These are phyloP conservation scores for Apamea sordens DNA, from an alignment of 2,888 invertebrate genomes.

Conservation along the genomic window DNA sequence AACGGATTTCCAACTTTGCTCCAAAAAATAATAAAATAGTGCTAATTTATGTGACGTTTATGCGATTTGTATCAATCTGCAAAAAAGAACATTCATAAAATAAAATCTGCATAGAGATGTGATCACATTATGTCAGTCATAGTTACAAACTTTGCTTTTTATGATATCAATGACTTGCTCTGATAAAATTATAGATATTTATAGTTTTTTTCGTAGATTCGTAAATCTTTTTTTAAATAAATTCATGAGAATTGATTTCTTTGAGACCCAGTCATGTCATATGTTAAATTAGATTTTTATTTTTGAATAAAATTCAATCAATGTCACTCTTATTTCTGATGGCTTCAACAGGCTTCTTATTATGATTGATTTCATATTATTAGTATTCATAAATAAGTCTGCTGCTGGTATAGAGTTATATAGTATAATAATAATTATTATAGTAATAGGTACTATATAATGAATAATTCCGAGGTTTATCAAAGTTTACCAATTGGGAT, in stretches of 20 bases:
- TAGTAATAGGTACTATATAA: no score
- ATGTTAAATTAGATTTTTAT: neutral
- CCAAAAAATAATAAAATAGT: constrained; percentile 48
- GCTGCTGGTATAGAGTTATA: neutral
- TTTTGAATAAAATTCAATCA: neutral
- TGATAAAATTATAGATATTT: constrained; percentile 32
- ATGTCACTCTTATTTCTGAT: neutral
- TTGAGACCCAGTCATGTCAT: neutral
- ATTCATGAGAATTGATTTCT: constrained; percentile 17
- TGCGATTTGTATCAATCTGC: constrained; percentile 51
- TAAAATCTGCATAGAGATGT: constrained; percentile 61
- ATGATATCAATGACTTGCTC: constrained; percentile 46
- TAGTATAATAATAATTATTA: neutral
- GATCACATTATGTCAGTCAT: constrained; percentile 58
- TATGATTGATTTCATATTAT: neutral
- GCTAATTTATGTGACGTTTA: constrained; percentile 61
- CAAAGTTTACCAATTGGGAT: neutral
- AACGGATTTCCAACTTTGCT: constrained; percentile 7
- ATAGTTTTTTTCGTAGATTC: constrained; percentile 16
- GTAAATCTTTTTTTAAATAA: constrained; percentile 20
- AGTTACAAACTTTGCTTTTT: constrained; percentile 51
- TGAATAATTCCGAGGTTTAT: neutral
- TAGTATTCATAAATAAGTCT: neutral
- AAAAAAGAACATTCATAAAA: constrained; percentile 45
- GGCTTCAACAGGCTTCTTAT: neutral